Conservation (phyloP, 2,888 invertebrate species). For the Teleogryllus oceanicus region DNA sequence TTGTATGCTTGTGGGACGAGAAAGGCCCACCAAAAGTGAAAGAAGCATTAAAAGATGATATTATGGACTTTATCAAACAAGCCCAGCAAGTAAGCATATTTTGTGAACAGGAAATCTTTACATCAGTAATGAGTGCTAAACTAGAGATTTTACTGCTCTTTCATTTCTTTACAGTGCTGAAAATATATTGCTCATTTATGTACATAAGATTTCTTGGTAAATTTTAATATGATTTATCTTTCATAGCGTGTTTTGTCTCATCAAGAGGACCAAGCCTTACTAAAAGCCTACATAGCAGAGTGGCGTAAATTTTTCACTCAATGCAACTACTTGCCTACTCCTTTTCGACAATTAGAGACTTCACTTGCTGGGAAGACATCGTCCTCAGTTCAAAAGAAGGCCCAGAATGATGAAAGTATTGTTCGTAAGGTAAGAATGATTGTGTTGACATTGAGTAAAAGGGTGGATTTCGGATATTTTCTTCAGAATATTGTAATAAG, state of each 20-base stretch:
- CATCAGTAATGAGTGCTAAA: conserved; percentile 26
- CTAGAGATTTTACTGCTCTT: not conserved
- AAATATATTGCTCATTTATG: no score
- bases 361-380: conserved; percentile 70
- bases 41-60: conserved; percentile 86
- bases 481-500: no score
- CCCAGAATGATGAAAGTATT: conserved; percentile 77
- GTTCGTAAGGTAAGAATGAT: conserved; percentile 63
- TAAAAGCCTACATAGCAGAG: conserved; percentile 95
- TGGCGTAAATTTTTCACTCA: conserved; percentile 99
- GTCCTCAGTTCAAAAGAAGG: conserved; percentile 54
- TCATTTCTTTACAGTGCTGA: no score
- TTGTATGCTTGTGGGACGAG: conserved; percentile 96
- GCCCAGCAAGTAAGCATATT: conserved; percentile 65
- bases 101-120: not conserved
- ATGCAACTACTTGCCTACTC: conserved; percentile 93
- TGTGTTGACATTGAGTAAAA: no score
- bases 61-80: conserved; percentile 89
- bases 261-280: conserved; percentile 88
- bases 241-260: conserved; percentile 75
- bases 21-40: conserved; percentile 85
- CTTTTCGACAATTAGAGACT: conserved; percentile 88
- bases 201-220: not conserved
- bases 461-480: no score
- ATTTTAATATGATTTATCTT: conserved; percentile 24